phyloP scores from a whole-genome alignment of 2,113 vertebrate genomes.

The Rhinopithecus roxellana region DNA sequence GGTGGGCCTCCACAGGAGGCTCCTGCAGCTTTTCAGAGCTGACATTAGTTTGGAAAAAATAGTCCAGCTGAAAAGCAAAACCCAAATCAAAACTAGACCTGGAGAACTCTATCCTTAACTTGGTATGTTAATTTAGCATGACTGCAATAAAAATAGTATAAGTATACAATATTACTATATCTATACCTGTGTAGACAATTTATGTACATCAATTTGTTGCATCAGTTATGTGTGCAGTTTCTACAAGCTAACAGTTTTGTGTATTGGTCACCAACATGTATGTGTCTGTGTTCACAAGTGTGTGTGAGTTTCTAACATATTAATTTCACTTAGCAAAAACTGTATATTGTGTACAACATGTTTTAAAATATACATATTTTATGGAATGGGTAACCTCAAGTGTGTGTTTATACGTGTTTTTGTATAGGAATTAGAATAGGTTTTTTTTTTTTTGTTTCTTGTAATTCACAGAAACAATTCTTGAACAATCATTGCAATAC shows the following conservation, averaged over 20 bases:
- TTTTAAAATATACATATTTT: neutral
- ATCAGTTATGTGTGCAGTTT: neutral
- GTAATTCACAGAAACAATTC: slow-evolving; percentile 11
- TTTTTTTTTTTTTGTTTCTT: neutral
- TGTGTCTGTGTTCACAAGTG: neutral
- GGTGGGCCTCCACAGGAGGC: too few relatives aligned
- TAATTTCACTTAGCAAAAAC: neutral
- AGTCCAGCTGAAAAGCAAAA: neutral
- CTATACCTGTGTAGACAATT: neutral
- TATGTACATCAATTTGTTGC: neutral
- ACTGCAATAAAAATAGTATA: neutral
- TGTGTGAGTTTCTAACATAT: neutral
- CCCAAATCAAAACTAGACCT: neutral
- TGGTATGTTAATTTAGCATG: neutral
- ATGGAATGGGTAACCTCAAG: neutral
- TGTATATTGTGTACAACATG: neutral
- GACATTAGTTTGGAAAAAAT: neutral
- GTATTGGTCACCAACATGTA: neutral
- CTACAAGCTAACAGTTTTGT: neutral
- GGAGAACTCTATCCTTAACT: neutral
- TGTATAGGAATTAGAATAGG: neutral
- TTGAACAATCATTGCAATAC: neutral
- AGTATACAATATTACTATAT: neutral
- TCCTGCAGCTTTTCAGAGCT: neutral
- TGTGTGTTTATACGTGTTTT: neutral